Base-by-base conservation (phyloP, 2,888 invertebrate genomes). In the Cheiracanthium punctorium region DNA sequence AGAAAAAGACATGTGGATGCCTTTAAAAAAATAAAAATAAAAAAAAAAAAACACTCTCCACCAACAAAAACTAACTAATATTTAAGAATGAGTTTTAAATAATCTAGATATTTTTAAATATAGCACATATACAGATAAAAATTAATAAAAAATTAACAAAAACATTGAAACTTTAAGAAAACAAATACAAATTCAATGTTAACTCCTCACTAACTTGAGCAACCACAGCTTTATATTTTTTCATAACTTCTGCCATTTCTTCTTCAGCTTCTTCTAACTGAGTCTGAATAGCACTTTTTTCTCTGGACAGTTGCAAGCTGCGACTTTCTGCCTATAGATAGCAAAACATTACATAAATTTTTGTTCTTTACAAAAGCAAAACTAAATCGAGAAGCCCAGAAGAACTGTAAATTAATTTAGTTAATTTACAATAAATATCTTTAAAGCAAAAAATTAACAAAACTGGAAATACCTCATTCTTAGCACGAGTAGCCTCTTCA, bases 241-340 rank as follows among this genome's bases (percentile, higher is more conserved):
- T 97, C 93, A 98, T 93, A 14, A 98, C 94, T 92, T 97, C 96
- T 0, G 96, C 95, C 80, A 97, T 93, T 91, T 98, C 97, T 90
- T 98, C 98, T 91, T 98, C 98, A 72, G 96, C 96, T 91, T 98
- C 98, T 90, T 98, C 98, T 20, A 97, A 93, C 91, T 96, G 96
- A 10, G 95, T 95, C 89, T 96, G 94, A 17, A 97, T 92, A 80
- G 97, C 96, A 24, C 95, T 93, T 20, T 96, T 95, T 91, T 98
- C 97, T 8, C 98, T 92, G 82, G 94, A 93, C 1, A 96, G 94
- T 0, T 92, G 91, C 88, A 94, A 94, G 4, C 95, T 94, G 48
- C 94, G 93, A 89, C 96, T 96, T 89, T 98, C 97, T 0, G 96
- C 89, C 91, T 92, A 88, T n/a, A 37, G 37, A n/a, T n/a, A n/a